Evolutionary conservation across 2,888 invertebrate species (phyloP).

Genomic region (Tipula lateralis): DNA sequence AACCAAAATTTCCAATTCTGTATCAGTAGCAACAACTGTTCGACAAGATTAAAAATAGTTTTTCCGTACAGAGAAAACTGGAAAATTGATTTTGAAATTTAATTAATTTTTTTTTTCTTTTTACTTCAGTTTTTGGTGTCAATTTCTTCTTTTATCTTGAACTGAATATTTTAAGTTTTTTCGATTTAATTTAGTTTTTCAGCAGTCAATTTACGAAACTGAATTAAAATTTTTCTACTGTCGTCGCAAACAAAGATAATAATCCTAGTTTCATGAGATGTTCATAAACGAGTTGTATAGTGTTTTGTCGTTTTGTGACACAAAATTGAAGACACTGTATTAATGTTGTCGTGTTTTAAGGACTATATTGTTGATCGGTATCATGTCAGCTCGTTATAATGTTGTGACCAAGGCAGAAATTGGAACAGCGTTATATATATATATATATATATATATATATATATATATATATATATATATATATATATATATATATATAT

Average conservation of each 20-base stretch:
- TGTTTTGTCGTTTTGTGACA: too few relatives aligned
- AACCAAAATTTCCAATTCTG: not conserved
- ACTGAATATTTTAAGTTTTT: not conserved
- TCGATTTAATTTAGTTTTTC: not conserved
- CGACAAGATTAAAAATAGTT: not conserved
- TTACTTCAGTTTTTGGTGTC: not conserved
- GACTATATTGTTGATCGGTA: too few relatives aligned
- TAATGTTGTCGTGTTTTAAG: too few relatives aligned
- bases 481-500: too few relatives aligned
- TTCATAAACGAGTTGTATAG: too few relatives aligned
- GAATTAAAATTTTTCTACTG: not conserved
- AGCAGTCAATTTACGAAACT: not conserved
- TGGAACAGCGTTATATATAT: too few relatives aligned
- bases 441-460: too few relatives aligned
- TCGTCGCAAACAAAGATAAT: not conserved
- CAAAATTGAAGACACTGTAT: too few relatives aligned
- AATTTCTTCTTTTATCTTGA: not conserved
- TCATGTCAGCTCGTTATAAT: too few relatives aligned
- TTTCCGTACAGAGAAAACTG: not conserved
- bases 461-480: too few relatives aligned
- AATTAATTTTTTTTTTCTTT: slow-evolving; percentile 20
- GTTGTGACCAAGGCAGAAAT: too few relatives aligned
- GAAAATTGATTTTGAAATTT: slow-evolving; percentile 11
- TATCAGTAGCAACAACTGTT: not conserved
- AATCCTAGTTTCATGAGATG: not conserved